phyloP scores from a whole-genome alignment of 2,888 invertebrate genomes.

The Scaptomyza flava region DNA sequence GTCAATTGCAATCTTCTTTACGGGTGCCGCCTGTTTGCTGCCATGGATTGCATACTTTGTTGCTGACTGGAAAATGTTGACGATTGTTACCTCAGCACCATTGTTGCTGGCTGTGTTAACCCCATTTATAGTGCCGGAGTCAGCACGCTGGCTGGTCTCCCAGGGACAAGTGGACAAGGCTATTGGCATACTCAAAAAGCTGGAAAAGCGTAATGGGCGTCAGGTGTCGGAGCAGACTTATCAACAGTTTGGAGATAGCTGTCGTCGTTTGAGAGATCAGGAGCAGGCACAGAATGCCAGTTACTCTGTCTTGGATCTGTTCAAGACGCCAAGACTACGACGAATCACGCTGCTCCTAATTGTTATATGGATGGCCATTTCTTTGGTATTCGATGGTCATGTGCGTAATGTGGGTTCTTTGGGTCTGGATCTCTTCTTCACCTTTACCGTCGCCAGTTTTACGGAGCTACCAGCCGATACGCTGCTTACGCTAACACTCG shows the following conservation, averaged over 20 bases:
- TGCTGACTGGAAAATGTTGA: slow-evolving; percentile 91
- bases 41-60: slow-evolving; percentile 94
- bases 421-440: slow-evolving; percentile 92
- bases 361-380: slow-evolving; percentile 95
- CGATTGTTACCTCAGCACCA: slow-evolving; percentile 92
- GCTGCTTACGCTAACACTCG: slow-evolving; percentile 89
- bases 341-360: slow-evolving; percentile 91
- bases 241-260: slow-evolving; percentile 88
- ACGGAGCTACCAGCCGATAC: slow-evolving; percentile 95
- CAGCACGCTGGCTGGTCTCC: slow-evolving; percentile 94
- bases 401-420: slow-evolving; percentile 94
- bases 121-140: slow-evolving; percentile 92
- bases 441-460: slow-evolving; percentile 92
- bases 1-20: slow-evolving; percentile 95
- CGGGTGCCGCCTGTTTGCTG: slow-evolving; percentile 90
- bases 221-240: slow-evolving; percentile 90
- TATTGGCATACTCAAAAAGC: slow-evolving; percentile 90
- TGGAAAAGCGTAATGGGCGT: slow-evolving; percentile 91
- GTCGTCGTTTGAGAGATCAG: slow-evolving; percentile 88
- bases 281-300: slow-evolving; percentile 88
- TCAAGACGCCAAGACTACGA: slow-evolving; percentile 91
- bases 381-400: slow-evolving; percentile 94
- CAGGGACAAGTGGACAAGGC: slow-evolving; percentile 93
- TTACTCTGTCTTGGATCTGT: slow-evolving; percentile 92
- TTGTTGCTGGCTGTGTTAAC: slow-evolving; percentile 89